Base-by-base conservation (phyloP, 1,140 invertebrate genomes). In the Ruditapes philippinarum region DNA sequence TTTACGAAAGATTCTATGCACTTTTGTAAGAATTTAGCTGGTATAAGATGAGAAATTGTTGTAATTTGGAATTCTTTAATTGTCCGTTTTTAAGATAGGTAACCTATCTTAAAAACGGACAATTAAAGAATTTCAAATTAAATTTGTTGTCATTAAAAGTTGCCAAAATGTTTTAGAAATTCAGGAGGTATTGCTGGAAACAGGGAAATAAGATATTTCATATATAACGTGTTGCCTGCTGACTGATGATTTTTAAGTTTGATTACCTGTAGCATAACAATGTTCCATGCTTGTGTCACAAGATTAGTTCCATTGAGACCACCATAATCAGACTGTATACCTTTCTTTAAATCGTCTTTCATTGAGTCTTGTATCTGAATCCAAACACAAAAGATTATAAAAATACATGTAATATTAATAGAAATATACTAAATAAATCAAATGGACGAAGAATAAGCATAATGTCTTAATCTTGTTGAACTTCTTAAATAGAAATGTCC, bases 271-370 rank as follows among this genome's bases (percentile, higher is more conserved):
- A 76, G 49, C 68, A 91, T 89, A 22, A 88, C 25, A 40, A 84
- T 68, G 65, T 91, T 91, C 60, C 80, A 84, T 28, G 65, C 74
- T 33, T 84, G 51, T 4, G 85, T 78, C 11, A 84, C 80, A 12
- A 80, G 28, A 45, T 91, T 84, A n/a, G 85, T 85, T 19, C 86
- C 86, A 28, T 68, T 84, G 22, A 88, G 60, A 57, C 90, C 90
- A 12, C 42, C 83, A 57, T 88, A 91, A 51, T 62, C 40, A 25
- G 68, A 62, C 19, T 84, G 45, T 2, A 91, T 80, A 31, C 33
- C 12, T 0, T 42, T 36, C 60, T 90, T 70, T n/a, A 90, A 33
- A 22, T 51, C 54, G 0, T 28, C 38, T 42, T 91, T 82, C 40
- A 85, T 22, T 2, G 68, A 49, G 33, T 45, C 40, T 42, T 88